A percentile compares a stretch with the other conserved stretches of the same genome.
These are phyloP conservation scores for Petrocephalus microphthalmus DNA, from an alignment of 2,113 vertebrate species.

Conservation along the genomic window DNA sequence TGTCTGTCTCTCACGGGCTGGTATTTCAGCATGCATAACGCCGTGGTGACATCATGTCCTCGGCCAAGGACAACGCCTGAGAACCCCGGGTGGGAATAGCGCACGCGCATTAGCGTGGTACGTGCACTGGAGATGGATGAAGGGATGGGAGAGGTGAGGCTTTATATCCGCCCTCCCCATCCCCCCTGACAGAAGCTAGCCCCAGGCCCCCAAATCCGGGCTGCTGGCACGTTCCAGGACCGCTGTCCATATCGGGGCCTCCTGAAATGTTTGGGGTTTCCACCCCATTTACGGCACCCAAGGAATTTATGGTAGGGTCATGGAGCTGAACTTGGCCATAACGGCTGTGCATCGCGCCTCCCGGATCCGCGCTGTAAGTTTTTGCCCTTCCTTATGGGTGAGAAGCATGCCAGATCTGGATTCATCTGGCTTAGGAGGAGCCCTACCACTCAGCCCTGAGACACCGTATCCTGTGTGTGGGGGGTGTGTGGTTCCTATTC, in stretches of 20 bases:
- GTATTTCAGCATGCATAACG: slow-evolving; percentile 20
- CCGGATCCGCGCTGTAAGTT: neutral
- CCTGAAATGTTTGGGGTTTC: neutral
- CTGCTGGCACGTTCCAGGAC: neutral
- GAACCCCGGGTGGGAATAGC: neutral
- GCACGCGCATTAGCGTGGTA: neutral
- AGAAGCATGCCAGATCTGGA: neutral
- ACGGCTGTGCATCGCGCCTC: neutral
- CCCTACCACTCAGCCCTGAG: neutral
- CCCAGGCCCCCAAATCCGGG: neutral
- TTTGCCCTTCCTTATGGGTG: neutral
- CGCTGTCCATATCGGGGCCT: neutral
- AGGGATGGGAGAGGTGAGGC: neutral
- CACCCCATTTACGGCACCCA: neutral
- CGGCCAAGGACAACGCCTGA: neutral
- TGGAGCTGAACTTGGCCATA: neutral
- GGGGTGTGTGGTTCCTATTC: neutral
- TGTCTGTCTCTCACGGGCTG: slow-evolving; percentile 2
- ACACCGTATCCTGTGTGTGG: neutral
- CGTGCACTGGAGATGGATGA: neutral
- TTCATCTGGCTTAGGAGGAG: neutral
- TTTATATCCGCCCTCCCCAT: neutral
- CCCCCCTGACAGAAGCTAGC: neutral
- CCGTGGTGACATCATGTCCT: slow-evolving; percentile 16
- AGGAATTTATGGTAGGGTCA: neutral